Conservation (phyloP, 2,888 invertebrate species). For the Galerucella calmariensis region DNA sequence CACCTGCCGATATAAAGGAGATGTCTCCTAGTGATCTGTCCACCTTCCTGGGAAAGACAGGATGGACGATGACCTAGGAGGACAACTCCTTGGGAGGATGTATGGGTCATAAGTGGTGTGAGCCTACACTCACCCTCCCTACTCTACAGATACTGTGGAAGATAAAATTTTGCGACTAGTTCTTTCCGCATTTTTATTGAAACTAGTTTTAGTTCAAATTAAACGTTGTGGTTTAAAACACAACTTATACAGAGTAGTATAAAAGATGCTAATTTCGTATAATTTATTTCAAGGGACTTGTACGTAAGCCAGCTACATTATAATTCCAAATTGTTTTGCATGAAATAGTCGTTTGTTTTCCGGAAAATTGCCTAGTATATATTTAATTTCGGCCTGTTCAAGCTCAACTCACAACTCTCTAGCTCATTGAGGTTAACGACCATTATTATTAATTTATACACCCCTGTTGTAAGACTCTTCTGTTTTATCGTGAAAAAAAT, state of each 20-base stretch:
- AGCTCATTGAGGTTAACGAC: slow-evolving; percentile 27
- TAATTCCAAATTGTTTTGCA: slow-evolving; percentile 44
- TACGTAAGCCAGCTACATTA: slow-evolving; percentile 43
- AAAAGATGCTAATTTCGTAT: slow-evolving; percentile 44
- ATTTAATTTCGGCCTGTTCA: slow-evolving; percentile 30
- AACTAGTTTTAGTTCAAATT: slow-evolving; percentile 5
- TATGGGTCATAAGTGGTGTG: too few species aligned
- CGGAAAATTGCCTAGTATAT: slow-evolving; percentile 29
- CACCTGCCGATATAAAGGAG: too few species aligned
- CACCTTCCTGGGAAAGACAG: too few species aligned
- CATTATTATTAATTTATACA: slow-evolving; percentile 11
- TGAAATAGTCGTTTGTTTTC: slow-evolving; percentile 44
- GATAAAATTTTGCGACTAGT: too few species aligned
- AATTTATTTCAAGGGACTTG: slow-evolving; percentile 43
- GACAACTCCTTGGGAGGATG: too few species aligned
- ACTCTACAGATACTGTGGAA: too few species aligned
- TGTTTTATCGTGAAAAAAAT: neutral
- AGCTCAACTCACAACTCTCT: slow-evolving; percentile 10
- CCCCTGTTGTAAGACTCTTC: neutral
- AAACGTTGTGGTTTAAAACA: slow-evolving; percentile 25
- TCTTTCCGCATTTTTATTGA: neutral
- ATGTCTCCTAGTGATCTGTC: too few species aligned
- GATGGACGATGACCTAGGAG: too few species aligned
- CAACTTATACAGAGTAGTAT: slow-evolving; percentile 32
- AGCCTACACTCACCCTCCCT: too few species aligned